A percentile compares a stretch with the other conserved stretches of the same genome.
These are phyloP conservation scores for Fabriciana adippe DNA, from an alignment of 2,888 invertebrate species.

Conservation along the genomic window DNA sequence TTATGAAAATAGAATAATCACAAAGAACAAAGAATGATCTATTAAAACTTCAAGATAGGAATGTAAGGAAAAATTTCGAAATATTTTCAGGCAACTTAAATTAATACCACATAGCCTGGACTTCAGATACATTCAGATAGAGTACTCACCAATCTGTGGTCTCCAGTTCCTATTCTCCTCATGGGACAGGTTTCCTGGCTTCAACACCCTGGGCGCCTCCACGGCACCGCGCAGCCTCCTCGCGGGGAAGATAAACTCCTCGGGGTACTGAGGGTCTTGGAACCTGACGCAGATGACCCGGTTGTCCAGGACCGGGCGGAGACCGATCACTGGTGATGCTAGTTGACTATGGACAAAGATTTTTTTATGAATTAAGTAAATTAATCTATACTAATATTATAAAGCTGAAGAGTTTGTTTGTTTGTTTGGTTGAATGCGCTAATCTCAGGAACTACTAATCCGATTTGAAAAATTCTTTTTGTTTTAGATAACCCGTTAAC, in stretches of 20 bases:
- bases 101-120: not conserved
- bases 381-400: too few species aligned
- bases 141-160: constrained; percentile 85
- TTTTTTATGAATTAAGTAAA: not conserved
- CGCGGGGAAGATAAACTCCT: constrained; percentile 90
- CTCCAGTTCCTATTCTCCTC: constrained; percentile 87
- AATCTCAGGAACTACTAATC: too few species aligned
- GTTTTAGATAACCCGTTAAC: too few species aligned
- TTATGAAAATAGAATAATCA: too few species aligned
- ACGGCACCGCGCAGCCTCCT: constrained; percentile 84
- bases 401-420: too few species aligned
- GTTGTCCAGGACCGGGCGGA: constrained; percentile 84
- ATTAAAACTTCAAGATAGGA: too few species aligned
- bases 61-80: too few species aligned
- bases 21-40: too few species aligned
- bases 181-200: constrained; percentile 87
- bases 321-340: constrained; percentile 87
- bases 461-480: too few species aligned
- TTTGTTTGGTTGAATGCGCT: too few species aligned
- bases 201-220: constrained; percentile 89
- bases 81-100: too few species aligned
- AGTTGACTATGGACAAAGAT: constrained; percentile 73
- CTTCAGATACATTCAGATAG: not conserved
- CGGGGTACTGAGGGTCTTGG: constrained; percentile 89
- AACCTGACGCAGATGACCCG: constrained; percentile 86